Evolutionary conservation across 2,797 vertebrate genomes (phyloP).

Genomic region (Sebastes diploproa): DNA sequence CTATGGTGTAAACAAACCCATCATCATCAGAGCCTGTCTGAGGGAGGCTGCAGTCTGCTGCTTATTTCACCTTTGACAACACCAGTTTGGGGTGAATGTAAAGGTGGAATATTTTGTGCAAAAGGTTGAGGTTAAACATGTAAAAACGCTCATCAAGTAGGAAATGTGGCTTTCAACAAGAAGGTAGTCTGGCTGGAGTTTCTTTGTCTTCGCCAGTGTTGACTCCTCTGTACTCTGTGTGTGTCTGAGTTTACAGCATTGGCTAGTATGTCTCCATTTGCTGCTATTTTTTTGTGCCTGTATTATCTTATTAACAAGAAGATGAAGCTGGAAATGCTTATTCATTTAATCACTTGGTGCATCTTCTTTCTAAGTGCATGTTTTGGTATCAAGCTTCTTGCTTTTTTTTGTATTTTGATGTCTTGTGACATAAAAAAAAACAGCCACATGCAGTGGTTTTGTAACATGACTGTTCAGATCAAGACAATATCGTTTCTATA

Average conservation of each 20-base stretch:
- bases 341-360: background rate
- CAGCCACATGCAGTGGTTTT: background rate
- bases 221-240: conserved; percentile 31
- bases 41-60: conserved; percentile 26
- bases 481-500: background rate
- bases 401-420: background rate
- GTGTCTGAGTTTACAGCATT: conserved; percentile 14
- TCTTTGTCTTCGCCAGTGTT: conserved; percentile 72
- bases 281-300: background rate
- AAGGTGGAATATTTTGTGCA: background rate
- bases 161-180: conserved; percentile 39
- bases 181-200: conserved; percentile 52
- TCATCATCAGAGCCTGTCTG: conserved; percentile 20
- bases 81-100: background rate
- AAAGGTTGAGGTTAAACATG: background rate
- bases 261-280: background rate
- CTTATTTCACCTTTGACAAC: background rate
- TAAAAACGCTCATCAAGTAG: background rate
- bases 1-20: conserved; percentile 78
- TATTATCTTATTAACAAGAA: background rate
- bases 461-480: background rate
- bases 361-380: background rate
- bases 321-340: background rate
- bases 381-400: background rate
- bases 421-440: background rate